Conservation (phyloP, 2,888 invertebrate species). For the Gymnocheta viridis region DNA sequence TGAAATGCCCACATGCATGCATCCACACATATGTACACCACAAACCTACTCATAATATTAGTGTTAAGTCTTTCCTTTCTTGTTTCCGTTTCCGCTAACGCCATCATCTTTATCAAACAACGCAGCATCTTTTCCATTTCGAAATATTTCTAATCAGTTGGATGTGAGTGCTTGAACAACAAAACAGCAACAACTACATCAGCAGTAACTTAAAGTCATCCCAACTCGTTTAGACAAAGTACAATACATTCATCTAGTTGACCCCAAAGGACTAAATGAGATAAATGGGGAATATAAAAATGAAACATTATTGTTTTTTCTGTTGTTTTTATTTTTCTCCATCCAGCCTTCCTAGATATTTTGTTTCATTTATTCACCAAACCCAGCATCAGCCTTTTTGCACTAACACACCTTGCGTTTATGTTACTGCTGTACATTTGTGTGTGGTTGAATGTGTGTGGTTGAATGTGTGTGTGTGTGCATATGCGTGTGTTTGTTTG, state of each 20-base stretch:
- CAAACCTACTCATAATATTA: slow-evolving; percentile 2
- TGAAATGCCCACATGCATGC: neutral
- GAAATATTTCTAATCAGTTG: slow-evolving; percentile 33
- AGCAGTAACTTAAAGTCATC: slow-evolving; percentile 66
- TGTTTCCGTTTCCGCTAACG: slow-evolving; percentile 59
- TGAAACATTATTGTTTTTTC: slow-evolving; percentile 76
- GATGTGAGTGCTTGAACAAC: slow-evolving; percentile 14
- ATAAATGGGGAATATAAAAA: slow-evolving; percentile 81
- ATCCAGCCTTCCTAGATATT: neutral
- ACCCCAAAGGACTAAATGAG: slow-evolving; percentile 77
- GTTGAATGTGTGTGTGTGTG: neutral
- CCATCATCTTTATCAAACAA: slow-evolving; percentile 36
- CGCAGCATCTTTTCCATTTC: slow-evolving; percentile 19
- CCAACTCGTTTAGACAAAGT: slow-evolving; percentile 71
- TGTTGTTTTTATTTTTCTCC: slow-evolving; percentile 20
- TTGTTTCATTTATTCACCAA: slow-evolving; percentile 2
- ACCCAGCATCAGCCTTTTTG: neutral
- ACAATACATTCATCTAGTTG: slow-evolving; percentile 73
- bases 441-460: neutral
- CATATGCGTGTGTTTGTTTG: neutral
- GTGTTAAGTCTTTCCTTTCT: slow-evolving; percentile 53
- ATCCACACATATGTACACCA: neutral
- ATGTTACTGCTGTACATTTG: neutral
- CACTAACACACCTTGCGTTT: neutral
- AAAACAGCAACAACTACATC: slow-evolving; percentile 7